These are phyloP conservation scores for Lacanobia oleracea DNA, from an alignment of 2,888 invertebrate genomes.

Conservation along the genomic window DNA sequence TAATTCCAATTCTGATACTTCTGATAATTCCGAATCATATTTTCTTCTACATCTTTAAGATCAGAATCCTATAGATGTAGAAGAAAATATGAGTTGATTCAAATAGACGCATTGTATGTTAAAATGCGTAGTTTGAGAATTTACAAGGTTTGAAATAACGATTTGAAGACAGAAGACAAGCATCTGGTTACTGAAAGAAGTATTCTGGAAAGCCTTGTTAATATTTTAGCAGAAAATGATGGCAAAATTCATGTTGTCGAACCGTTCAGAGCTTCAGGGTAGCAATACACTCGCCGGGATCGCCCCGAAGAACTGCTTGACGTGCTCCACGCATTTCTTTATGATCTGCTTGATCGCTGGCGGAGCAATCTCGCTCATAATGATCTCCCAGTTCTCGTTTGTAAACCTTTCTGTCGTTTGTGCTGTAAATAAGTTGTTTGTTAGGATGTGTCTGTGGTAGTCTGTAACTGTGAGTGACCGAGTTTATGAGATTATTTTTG, in stretches of 20 bases:
- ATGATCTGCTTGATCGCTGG: slow-evolving; percentile 84
- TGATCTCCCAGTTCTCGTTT: slow-evolving; percentile 87
- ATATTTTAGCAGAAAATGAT: slow-evolving; percentile 18
- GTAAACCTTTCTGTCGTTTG: slow-evolving; percentile 83
- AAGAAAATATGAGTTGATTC: no score
- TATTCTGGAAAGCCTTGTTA: slow-evolving; percentile 11
- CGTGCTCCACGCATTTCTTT: slow-evolving; percentile 80
- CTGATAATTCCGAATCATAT: no score
- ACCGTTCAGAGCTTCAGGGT: slow-evolving; percentile 75
- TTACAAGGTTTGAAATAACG: not conserved
- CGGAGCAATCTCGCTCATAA: slow-evolving; percentile 87
- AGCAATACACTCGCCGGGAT: slow-evolving; percentile 77
- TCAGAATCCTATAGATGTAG: not conserved
- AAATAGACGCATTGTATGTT: not conserved
- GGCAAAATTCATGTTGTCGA: slow-evolving; percentile 56
- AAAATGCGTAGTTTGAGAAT: no score
- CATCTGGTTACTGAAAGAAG: not conserved
- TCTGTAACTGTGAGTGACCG: not conserved
- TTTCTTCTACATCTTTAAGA: no score
- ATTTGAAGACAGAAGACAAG: not conserved
- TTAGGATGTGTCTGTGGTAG: slow-evolving; percentile 52
- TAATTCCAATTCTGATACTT: no score
- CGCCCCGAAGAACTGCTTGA: slow-evolving; percentile 78
- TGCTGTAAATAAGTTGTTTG: slow-evolving; percentile 77
- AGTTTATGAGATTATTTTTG: not conserved